Evolutionary conservation across 2,797 vertebrate species (phyloP), one percentile per base, ranked within the genome.

Genomic region (Decapterus maruadsi): DNA sequence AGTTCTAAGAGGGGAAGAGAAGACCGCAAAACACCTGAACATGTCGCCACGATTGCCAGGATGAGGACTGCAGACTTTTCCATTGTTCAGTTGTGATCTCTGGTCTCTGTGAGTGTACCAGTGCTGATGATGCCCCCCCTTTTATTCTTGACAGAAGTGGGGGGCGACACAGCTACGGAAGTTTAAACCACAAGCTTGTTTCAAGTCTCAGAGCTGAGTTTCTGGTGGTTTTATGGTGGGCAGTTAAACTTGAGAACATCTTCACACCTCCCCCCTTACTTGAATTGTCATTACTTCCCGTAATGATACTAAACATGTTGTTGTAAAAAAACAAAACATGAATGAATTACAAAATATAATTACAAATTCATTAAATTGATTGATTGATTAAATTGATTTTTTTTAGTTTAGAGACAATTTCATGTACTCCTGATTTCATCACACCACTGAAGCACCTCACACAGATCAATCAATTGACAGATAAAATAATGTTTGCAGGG

Each of bases 21-120:
- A 29, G n/a, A 29, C 13, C 64, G 31, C 2, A 54, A 16, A 69
- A 8, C 22, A 91, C 90, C 87, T 68, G 86, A 88, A 68, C 76
- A 88, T 13, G 75, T 45, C 42, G 78, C 64, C 69, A 92, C 68
- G 38, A 88, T 17, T 68, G 84, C 82, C 68, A 89, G 66, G 0
- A 91, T 56, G 38, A 92, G 46, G 56, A 85, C 14, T 4, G 83
- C 69, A 19, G 77, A 56, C 2, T 14, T 65, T 0, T 72, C 57
- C 90, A 92, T 92, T 2, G n/a, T n/a, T 54, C 12, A 61, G 20
- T 8, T 0, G 20, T 40, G 29, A 6, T 17, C 17, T 70, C n/a
- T 42, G 14, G n/a, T 26, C 13, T 22, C 7, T 29, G 22, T 54
- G 12, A 48, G 8, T 57, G 16, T 19, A 1, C 26, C 7, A 36